A percentile compares a stretch with the other conserved stretches of the same genome.
These are phyloP conservation scores for Anas platyrhynchos DNA, from an alignment of 2,113 vertebrate species.

Conservation along the genomic window DNA sequence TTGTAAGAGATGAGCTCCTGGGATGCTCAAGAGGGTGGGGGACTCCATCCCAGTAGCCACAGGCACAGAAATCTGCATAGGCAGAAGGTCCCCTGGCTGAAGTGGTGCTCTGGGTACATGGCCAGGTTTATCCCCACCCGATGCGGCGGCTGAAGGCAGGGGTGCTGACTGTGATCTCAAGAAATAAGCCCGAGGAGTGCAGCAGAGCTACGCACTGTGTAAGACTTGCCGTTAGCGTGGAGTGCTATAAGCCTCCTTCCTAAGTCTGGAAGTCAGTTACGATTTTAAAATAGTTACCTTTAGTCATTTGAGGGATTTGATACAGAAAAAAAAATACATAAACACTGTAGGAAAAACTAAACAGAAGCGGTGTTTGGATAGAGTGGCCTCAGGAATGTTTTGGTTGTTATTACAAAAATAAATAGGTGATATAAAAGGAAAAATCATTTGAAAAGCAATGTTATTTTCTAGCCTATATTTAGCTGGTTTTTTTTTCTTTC, in stretches of 20 bases:
- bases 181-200: not conserved
- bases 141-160: not conserved
- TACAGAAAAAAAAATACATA: not conserved
- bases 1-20: not conserved
- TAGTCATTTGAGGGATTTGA: not conserved
- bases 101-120: not conserved
- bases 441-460: not conserved
- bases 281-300: constrained; percentile 36
- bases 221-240: not conserved
- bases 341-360: constrained; percentile 14
- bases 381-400: constrained; percentile 16
- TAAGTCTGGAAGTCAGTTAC: not conserved
- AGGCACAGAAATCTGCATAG: not conserved
- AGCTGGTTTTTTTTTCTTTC: not conserved
- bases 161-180: not conserved
- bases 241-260: not conserved
- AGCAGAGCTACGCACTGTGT: not conserved
- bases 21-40: not conserved
- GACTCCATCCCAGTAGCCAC: not conserved
- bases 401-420: constrained; percentile 39
- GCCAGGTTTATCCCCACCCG: not conserved
- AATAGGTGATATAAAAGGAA: constrained; percentile 33
- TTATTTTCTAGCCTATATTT: constrained; percentile 42
- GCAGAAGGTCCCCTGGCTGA: not conserved
- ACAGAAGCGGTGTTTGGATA: constrained; percentile 10